Percentiles rank a stretch among this genome's conserved stretches.
phyloP scores from a whole-genome alignment of 2,888 invertebrate species.

The Eilema caniola region DNA sequence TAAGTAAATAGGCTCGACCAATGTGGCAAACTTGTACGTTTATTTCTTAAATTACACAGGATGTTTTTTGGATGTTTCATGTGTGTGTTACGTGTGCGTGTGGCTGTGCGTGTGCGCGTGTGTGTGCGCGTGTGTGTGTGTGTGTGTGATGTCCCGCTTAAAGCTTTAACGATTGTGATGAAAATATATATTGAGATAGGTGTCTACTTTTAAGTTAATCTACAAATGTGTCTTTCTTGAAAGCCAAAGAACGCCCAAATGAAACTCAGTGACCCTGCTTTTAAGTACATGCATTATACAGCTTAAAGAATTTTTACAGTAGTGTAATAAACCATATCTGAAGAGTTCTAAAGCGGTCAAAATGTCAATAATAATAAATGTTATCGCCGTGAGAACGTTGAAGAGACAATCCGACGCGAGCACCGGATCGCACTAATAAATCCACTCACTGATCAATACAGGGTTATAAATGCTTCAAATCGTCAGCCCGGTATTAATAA shows the following conservation, averaged over 20 bases:
- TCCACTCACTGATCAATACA: constrained; percentile 79
- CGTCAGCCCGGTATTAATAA: constrained; percentile 53
- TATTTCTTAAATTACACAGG: too few species aligned
- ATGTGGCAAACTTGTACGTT: too few species aligned
- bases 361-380: constrained; percentile 56
- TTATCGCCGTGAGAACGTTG: constrained; percentile 68
- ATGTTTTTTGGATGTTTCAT: too few species aligned
- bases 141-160: too few species aligned
- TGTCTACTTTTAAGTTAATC: too few species aligned
- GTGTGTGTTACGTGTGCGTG: too few species aligned
- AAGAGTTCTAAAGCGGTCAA: constrained; percentile 41
- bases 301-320: constrained; percentile 44
- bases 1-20: too few species aligned
- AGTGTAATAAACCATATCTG: constrained; percentile 38
- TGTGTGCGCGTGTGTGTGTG: too few species aligned
- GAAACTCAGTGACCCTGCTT: neutral
- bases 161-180: neutral
- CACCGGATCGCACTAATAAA: constrained; percentile 69
- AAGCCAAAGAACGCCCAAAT: neutral
- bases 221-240: too few species aligned
- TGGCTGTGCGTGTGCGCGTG: too few species aligned
- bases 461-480: constrained; percentile 78
- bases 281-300: neutral
- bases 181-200: neutral
- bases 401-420: constrained; percentile 55